Evolutionary conservation across 2,797 vertebrate genomes (phyloP).

Genomic region (Lophotriccus pileatus): DNA sequence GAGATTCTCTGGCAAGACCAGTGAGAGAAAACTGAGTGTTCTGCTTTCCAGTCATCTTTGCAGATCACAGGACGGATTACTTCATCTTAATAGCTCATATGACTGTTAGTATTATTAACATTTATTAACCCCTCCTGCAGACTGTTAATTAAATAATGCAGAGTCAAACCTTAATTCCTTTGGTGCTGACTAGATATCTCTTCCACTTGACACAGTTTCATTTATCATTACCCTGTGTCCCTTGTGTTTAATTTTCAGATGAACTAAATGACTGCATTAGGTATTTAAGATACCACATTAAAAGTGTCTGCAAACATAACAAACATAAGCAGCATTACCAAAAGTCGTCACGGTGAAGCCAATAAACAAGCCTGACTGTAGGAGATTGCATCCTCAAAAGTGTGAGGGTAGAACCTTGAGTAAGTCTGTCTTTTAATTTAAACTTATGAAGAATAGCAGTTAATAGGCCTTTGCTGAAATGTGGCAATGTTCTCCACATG

Average conservation of each 20-base stretch:
- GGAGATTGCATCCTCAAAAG: neutral
- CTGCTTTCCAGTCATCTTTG: neutral
- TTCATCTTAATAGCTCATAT: neutral
- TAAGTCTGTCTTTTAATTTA: conserved; percentile 44
- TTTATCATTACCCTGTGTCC: conserved; percentile 11
- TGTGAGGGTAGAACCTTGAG: neutral
- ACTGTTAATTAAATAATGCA: conserved; percentile 47
- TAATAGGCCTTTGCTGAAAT: conserved; percentile 53
- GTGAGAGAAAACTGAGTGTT: neutral
- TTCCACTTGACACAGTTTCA: conserved; percentile 41
- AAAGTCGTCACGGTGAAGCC: neutral
- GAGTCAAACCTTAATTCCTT: conserved; percentile 43
- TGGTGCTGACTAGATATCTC: conserved; percentile 7
- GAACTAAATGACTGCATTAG: neutral
- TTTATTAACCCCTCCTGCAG: conserved; percentile 42
- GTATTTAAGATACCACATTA: neutral
- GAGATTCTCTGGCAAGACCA: neutral
- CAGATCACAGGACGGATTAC: neutral
- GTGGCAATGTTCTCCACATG: conserved; percentile 8
- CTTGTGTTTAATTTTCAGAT: conserved; percentile 46
- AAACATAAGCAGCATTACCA: neutral
- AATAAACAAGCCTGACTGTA: neutral
- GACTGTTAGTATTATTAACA: conserved; percentile 35
- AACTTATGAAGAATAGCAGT: conserved; percentile 39
- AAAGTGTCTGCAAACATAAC: neutral